These are phyloP conservation scores for Mastacembelus armatus DNA, from an alignment of 2,797 vertebrate genomes.

Conservation along the genomic window DNA sequence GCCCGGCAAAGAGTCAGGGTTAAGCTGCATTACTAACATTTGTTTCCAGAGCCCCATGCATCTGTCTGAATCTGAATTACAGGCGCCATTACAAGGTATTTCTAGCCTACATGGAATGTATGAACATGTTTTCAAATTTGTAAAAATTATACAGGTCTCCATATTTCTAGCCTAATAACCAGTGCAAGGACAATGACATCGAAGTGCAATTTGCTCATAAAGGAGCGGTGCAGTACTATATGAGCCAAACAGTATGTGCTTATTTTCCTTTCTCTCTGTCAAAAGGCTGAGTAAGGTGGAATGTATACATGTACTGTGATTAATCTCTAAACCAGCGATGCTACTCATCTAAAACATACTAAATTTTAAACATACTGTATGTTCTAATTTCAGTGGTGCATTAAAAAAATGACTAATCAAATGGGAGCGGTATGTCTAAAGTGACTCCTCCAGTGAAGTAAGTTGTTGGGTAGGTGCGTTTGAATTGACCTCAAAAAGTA, in stretches of 20 bases:
- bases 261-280: too few relatives aligned
- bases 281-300: slow-evolving; percentile 33
- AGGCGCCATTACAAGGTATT: slow-evolving; percentile 46
- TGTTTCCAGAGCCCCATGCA: slow-evolving; percentile 32
- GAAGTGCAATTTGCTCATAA: slow-evolving; percentile 38
- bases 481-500: background rate
- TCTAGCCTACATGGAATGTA: slow-evolving; percentile 43
- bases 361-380: slow-evolving; percentile 41
- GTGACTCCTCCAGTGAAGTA: slow-evolving; percentile 13
- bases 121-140: slow-evolving; percentile 39
- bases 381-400: slow-evolving; percentile 36
- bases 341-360: slow-evolving; percentile 28
- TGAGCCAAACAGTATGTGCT: too few relatives aligned
- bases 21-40: slow-evolving; percentile 38
- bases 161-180: slow-evolving; percentile 46
- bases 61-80: slow-evolving; percentile 35
- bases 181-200: slow-evolving; percentile 49
- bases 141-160: slow-evolving; percentile 34
- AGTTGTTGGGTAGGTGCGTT: slow-evolving; percentile 6
- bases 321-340: slow-evolving; percentile 51
- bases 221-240: slow-evolving; percentile 40
- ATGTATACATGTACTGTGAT: slow-evolving; percentile 47
- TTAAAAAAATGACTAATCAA: slow-evolving; percentile 20
- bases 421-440: slow-evolving; percentile 37
- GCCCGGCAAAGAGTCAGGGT: slow-evolving; percentile 28